Conservation (phyloP, 2,888 invertebrate species). For the Limnephilus lunatus region DNA sequence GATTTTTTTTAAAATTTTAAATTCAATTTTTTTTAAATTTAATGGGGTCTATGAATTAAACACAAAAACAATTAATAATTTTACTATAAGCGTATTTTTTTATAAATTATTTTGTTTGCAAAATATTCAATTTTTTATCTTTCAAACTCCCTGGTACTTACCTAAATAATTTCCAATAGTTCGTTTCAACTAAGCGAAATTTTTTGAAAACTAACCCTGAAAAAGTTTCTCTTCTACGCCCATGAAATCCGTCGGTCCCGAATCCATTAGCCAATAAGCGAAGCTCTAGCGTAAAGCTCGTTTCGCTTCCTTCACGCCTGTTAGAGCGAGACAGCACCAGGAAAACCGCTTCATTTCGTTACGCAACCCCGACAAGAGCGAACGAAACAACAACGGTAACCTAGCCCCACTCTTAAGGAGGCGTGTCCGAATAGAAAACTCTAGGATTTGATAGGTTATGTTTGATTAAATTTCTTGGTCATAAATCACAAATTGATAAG, state of each 20-base stretch:
- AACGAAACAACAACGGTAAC: slow-evolving; percentile 12
- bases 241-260: slow-evolving; percentile 51
- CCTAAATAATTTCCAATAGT: neutral
- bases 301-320: slow-evolving; percentile 56
- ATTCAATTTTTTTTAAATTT: too few relatives aligned
- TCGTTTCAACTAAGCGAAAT: neutral
- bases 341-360: slow-evolving; percentile 14
- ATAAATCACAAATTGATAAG: slow-evolving; percentile 38
- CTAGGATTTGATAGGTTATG: slow-evolving; percentile 50
- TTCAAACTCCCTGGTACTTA: too few relatives aligned
- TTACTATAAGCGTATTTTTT: too few relatives aligned
- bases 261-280: slow-evolving; percentile 61
- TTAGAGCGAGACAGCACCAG: slow-evolving; percentile 50
- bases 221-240: slow-evolving; percentile 37
- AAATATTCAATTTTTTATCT: too few relatives aligned
- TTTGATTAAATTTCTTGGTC: slow-evolving; percentile 34
- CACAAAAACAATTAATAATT: too few relatives aligned
- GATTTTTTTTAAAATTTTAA: too few relatives aligned
- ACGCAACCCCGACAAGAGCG: neutral
- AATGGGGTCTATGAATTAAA: too few relatives aligned
- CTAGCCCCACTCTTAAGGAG: slow-evolving; percentile 26
- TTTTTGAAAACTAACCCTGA: neutral
- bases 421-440: slow-evolving; percentile 58
- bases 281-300: slow-evolving; percentile 61
- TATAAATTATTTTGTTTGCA: too few relatives aligned